These are phyloP conservation scores for Protophormia terraenovae DNA, from an alignment of 2,888 invertebrate genomes.

Conservation along the genomic window DNA sequence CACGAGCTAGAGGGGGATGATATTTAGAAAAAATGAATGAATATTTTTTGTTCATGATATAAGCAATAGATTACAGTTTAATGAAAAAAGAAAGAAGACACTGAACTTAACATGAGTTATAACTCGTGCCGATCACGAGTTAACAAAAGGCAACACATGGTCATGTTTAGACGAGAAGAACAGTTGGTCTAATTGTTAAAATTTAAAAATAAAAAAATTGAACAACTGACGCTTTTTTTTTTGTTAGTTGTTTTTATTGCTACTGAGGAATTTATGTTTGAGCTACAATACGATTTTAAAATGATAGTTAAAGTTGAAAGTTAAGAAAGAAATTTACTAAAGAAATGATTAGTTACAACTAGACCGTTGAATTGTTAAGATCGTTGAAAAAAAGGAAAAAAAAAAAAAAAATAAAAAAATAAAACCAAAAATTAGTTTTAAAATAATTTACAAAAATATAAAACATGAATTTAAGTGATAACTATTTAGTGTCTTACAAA, in stretches of 20 bases:
- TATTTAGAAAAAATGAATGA: not conserved
- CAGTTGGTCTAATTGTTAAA: constrained; percentile 67
- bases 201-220: not conserved
- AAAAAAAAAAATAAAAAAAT: not conserved
- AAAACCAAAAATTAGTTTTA: not conserved
- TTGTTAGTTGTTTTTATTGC: not conserved
- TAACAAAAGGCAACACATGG: constrained; percentile 61
- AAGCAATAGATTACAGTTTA: constrained; percentile 30
- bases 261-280: not conserved
- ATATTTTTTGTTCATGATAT: constrained; percentile 31
- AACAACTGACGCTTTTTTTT: constrained; percentile 65
- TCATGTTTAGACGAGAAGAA: constrained; percentile 36
- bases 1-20: not conserved
- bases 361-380: constrained; percentile 61
- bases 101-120: constrained; percentile 14
- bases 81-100: constrained; percentile 9
- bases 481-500: constrained; percentile 50
- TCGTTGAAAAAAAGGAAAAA: not conserved
- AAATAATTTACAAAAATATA: not conserved
- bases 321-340: constrained; percentile 43
- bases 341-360: constrained; percentile 55
- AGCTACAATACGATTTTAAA: constrained; percentile 44
- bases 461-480: constrained; percentile 64
- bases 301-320: constrained; percentile 54
- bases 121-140: constrained; percentile 57